Base-by-base conservation (phyloP, 1,140 invertebrate genomes). In the Adoxophyes honmai region DNA sequence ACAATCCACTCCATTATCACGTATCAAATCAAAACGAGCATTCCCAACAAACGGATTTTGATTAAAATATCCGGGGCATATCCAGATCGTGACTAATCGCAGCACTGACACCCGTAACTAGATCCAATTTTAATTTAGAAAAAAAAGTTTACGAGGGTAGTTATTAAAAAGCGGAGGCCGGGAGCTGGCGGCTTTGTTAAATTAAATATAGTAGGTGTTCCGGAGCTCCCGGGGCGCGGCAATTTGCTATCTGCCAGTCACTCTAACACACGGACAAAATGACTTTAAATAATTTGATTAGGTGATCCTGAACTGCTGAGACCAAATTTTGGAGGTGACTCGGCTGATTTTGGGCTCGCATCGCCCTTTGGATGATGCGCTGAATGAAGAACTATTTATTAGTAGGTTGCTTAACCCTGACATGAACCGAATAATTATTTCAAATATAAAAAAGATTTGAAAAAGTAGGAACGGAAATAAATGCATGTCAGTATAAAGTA, bases 61-160 rank as follows among this genome's bases (percentile, higher is more conserved):
- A 48, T 48, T 48, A 48, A 48, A 48, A 48, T 48, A 48, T 52
- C 34, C 51, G 51, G 15, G 34, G 28, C 51, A 52, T 52, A 52
- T 34, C 51, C 34, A 51, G 4, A 21, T 34, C 64, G 69, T 79
- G 68, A 70, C 75, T 52, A 81, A 82, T 75, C 51, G 57, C 28
- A 37, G 62, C 72, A 75, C 69, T 75, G 70, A 81, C 70, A 78
- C 68, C 73, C 66, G 70, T 81, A 85, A 81, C 78, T 75, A 81
- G 75, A 70, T 77, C 64, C 65, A 70, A 75, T 73, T 77, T 78
- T 73, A 76, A 83, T 83, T 28, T 78, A 81, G 75, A 76, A 69
- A 79, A 81, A 81, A 70, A 65, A 73, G 64, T 68, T 70, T 65
- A 71, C 73, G 68, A 75, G 66, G 15, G 62, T 69, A 62, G 75